Evolutionary conservation across 2,113 vertebrate genomes (phyloP).

Genomic region (Anarhynchus alexandrinus): DNA sequence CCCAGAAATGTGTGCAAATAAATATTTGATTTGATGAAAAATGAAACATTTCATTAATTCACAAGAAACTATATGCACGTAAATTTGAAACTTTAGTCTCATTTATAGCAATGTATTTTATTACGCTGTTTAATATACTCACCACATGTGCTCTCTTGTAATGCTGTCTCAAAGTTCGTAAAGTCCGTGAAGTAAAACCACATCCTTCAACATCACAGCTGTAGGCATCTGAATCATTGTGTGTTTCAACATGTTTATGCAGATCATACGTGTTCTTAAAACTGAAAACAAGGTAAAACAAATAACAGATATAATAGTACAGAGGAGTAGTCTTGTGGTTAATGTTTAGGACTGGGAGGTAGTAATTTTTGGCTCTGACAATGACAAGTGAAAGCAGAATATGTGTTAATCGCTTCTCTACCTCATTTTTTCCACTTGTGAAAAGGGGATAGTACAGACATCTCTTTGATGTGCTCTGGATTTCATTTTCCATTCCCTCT

Average conservation of each 20-base stretch:
- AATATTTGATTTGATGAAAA: not conserved
- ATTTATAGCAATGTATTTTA: not conserved
- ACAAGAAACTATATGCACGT: not conserved
- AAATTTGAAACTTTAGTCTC: not conserved
- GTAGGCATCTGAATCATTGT: constrained; percentile 75
- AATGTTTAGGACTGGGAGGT: constrained; percentile 39
- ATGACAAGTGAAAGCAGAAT: constrained; percentile 37
- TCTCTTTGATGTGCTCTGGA: constrained; percentile 33
- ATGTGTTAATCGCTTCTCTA: constrained; percentile 15
- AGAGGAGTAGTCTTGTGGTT: constrained; percentile 40
- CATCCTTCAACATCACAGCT: constrained; percentile 78
- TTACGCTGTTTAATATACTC: not conserved
- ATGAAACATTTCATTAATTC: not conserved
- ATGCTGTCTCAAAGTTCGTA: constrained; percentile 62
- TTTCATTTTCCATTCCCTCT: constrained; percentile 31
- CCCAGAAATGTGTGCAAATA: not conserved
- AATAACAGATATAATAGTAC: constrained; percentile 38
- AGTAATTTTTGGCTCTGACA: constrained; percentile 37
- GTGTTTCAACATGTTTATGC: constrained; percentile 77
- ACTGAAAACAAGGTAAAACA: constrained; percentile 60
- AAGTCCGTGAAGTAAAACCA: constrained; percentile 70
- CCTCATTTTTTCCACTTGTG: constrained; percentile 46
- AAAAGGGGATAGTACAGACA: not conserved
- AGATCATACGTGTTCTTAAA: constrained; percentile 78
- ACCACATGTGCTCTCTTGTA: constrained; percentile 74